Conservation (phyloP, 1,140 invertebrate species). For the Hycleus phaleratus region DNA sequence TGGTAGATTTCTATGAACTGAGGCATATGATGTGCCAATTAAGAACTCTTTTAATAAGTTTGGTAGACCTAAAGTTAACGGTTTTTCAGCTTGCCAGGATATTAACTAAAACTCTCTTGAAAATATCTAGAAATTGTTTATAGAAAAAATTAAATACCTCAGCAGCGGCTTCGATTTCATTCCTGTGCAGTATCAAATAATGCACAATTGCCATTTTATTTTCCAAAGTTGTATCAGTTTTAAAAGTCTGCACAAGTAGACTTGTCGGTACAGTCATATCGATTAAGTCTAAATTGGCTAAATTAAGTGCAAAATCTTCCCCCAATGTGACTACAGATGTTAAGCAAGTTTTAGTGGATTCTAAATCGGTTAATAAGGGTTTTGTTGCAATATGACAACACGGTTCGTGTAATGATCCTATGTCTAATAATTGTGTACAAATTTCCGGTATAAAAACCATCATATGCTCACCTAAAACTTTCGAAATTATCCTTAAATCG, state of each 20-base stretch:
- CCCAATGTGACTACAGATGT: constrained; percentile 54
- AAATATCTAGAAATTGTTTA: constrained; percentile 1
- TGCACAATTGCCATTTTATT: constrained; percentile 69
- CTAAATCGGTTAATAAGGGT: constrained; percentile 43
- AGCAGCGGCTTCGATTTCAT: constrained; percentile 60
- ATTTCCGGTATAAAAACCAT: constrained; percentile 68
- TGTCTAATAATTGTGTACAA: constrained; percentile 72
- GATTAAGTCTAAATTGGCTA: constrained; percentile 62
- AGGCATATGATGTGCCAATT: constrained; percentile 59
- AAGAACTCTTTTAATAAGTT: constrained; percentile 70
- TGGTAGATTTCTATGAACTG: constrained; percentile 63
- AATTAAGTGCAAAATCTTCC: constrained; percentile 52
- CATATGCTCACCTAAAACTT: constrained; percentile 58
- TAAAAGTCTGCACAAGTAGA: constrained; percentile 60
- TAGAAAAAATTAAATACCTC: constrained; percentile 43
- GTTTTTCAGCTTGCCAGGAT: constrained; percentile 44
- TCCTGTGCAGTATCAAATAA: constrained; percentile 66
- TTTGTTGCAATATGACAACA: constrained; percentile 66
- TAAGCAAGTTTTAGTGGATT: constrained; percentile 53
- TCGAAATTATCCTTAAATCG: constrained; percentile 1
- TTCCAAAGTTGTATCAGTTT: constrained; percentile 53
- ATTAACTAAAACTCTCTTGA: constrained; percentile 40
- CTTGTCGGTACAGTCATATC: constrained; percentile 52
- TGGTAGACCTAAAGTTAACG: constrained; percentile 46
- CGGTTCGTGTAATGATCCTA: constrained; percentile 70